Evolutionary conservation across 1,140 invertebrate species (phyloP).

Genomic region (Ruditapes philippinarum): DNA sequence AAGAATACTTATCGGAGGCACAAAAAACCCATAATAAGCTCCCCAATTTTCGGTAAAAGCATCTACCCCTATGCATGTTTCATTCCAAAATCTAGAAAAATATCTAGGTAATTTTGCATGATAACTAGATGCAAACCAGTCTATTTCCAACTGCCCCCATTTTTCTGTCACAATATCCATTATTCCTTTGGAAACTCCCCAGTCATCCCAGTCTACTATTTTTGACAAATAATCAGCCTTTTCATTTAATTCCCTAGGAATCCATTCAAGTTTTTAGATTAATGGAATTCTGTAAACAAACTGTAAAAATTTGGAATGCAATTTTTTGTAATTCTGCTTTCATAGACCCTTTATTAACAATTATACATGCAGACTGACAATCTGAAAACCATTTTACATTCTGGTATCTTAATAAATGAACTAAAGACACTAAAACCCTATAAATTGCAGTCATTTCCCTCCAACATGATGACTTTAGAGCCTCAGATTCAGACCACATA

Average conservation of each 20-base stretch:
- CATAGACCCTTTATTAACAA: constrained; percentile 27
- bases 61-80: constrained; percentile 8
- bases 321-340: constrained; percentile 5
- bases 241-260: constrained; percentile 39
- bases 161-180: neutral
- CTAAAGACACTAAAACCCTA: constrained; percentile 18
- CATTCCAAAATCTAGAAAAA: constrained; percentile 54
- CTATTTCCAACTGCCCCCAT: neutral
- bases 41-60: constrained; percentile 45
- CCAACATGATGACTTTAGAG: constrained; percentile 32
- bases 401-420: neutral
- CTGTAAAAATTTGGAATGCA: neutral
- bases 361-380: neutral
- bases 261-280: constrained; percentile 23
- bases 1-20: constrained; percentile 37
- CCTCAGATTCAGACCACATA: constrained; percentile 22
- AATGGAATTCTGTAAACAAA: constrained; percentile 21
- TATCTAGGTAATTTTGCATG: constrained; percentile 31
- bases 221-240: constrained; percentile 57
- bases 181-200: neutral
- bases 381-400: constrained; percentile 13
- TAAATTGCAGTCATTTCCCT: constrained; percentile 38
- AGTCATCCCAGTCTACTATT: constrained; percentile 61
- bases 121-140: constrained; percentile 50
- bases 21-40: constrained; percentile 6